Evolutionary conservation across 2,888 invertebrate genomes (phyloP), one percentile per base, ranked within the genome.

Genomic region (Crossocerus cetratus): DNA sequence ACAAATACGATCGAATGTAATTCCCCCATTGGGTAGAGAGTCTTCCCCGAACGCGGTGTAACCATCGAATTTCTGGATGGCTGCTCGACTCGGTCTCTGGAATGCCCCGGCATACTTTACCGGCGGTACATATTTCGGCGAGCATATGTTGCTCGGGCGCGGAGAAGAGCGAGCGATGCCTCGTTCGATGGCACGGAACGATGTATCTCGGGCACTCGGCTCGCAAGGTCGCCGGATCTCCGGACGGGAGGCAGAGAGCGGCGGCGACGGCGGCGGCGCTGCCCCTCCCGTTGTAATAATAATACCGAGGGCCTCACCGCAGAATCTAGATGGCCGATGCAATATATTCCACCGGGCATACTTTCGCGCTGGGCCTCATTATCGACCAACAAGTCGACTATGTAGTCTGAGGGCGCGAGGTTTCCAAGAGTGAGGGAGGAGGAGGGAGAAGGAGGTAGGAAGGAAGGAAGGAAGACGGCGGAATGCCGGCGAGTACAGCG

Each of bases 181-280:
- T 56, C 18, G 63, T 53, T 64, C 65, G 66, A 65, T 56, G 61
- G 49, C 63, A 57, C 53, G 72, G 60, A 64, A 23, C 62, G 58
- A 58, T n/a, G 63, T 65, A 62, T 58, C 53, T 66, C 59, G 58
- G 61, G 42, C 60, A 64, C 63, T 58, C 43, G 66, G 49, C 43
- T 65, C 49, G 69, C 73, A 77, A 77, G 77, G 77, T 73, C 77
- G 61, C 56, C 32, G 55, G 55, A 58, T 44, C 21, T 57, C 1
- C 16, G n/a, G 14, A 49, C 13, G 2, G n/a, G 21, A 3, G 13
- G 53, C 11, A 5, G 13, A 57, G 32, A 32, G 16, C 14, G n/a
- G n/a, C n/a, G n/a, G n/a, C n/a, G n/a, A n/a, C n/a, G n/a, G n/a
- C n/a, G n/a, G n/a, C n/a, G n/a, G 5, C 11, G 14, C 20, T 21